These are phyloP conservation scores for Sebastes nivosus DNA, from an alignment of 2,797 vertebrate genomes.

Conservation along the genomic window DNA sequence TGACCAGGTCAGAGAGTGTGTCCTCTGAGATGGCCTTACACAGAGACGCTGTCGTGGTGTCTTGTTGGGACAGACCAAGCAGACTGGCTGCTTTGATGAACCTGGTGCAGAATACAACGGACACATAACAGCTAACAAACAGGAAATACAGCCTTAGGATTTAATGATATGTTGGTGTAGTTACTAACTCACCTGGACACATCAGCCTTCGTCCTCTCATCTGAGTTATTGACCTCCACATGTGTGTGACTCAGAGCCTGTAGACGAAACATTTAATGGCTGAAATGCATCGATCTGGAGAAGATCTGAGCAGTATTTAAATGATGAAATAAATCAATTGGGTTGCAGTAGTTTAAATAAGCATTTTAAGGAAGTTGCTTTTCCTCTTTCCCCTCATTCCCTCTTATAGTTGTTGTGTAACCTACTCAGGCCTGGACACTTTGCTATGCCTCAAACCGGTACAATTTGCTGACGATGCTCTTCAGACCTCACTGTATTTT, in stretches of 20 bases:
- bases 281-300: neutral
- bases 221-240: constrained; percentile 88
- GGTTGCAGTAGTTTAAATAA: neutral
- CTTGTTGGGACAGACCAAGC: constrained; percentile 93
- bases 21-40: constrained; percentile 90
- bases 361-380: neutral
- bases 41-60: constrained; percentile 86
- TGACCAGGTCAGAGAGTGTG: constrained; percentile 79
- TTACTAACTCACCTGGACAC: constrained; percentile 86
- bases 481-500: neutral
- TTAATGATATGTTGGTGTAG: neutral
- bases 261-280: constrained; percentile 4
- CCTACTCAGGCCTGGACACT: neutral
- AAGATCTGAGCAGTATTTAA: neutral
- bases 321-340: neutral
- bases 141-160: neutral
- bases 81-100: constrained; percentile 94
- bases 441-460: neutral
- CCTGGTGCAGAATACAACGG: constrained; percentile 71
- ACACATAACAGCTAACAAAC: neutral
- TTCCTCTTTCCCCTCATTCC: no score
- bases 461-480: neutral
- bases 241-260: constrained; percentile 94
- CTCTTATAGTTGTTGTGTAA: neutral
- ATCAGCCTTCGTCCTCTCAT: constrained; percentile 89